Evolutionary conservation across 2,888 invertebrate genomes (phyloP), one percentile per base, ranked within the genome.

Genomic region (Craniophora ligustri): DNA sequence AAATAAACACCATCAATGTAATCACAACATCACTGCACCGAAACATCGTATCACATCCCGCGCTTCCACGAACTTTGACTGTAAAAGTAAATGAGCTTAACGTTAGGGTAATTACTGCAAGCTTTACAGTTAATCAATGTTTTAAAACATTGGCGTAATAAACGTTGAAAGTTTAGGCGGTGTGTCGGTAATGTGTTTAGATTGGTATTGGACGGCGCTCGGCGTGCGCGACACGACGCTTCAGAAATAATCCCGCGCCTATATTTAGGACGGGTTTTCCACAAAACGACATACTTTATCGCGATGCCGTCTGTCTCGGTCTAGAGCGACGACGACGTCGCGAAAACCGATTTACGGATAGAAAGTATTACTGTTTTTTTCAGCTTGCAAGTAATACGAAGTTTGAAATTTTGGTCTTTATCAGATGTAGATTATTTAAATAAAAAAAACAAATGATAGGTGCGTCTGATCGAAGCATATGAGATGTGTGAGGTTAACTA

Each of bases 251-350:
- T 91, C 89, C 79, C 76, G 79, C 62, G 70, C 77, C 90, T 92
- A 92, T 87, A 90, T 92, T 88, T 92, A 92, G 92, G 82, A 81
- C 81, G 79, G 81, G 86, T 85, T 89, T 92, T 88, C 89, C 90
- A 85, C 87, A 90, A 91, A 90, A 90, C 86, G 92, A 91, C 91
- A 90, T 81, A 89, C 89, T 91, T 90, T 83, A 81, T 79, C 73
- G 72, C 77, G 75, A 81, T 80, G 71, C 76, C 81, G 68, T 57
- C 54, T 61, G 58, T 63, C 72, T 57, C 56, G 5, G 78, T 78
- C 81, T 78, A 81, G 72, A 74, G 65, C 67, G 61, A 61, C 26
- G 26, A 26, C 26, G 39, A 49, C 46, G 56, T 58, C 45, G 54
- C 54, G 57, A 55, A 63, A 67, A 51, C 49, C 49, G 55, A 62